phyloP scores from a whole-genome alignment of 2,888 invertebrate species.

The Syritta pipiens region DNA sequence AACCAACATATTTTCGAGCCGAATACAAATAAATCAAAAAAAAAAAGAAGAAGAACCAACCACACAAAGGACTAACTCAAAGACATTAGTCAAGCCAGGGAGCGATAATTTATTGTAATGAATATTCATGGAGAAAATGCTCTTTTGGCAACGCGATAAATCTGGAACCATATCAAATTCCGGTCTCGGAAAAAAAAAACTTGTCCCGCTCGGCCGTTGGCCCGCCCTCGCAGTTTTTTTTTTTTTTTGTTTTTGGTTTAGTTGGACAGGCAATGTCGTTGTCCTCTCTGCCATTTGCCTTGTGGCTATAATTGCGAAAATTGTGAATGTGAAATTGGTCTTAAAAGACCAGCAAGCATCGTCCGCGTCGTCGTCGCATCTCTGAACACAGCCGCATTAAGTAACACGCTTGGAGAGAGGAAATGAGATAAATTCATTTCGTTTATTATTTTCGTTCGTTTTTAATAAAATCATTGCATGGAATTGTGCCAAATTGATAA shows the following conservation, averaged over 20 bases:
- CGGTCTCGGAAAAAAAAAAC: slow-evolving; percentile 34
- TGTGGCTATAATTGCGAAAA: slow-evolving; percentile 33
- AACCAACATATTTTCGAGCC: slow-evolving; percentile 34
- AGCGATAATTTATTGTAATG: slow-evolving; percentile 64
- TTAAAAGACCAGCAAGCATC: slow-evolving; percentile 26
- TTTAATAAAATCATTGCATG: slow-evolving; percentile 65
- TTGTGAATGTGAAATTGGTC: slow-evolving; percentile 38
- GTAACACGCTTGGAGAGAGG: slow-evolving; percentile 2
- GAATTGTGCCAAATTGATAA: slow-evolving; percentile 68
- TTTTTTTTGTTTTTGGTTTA: not conserved
- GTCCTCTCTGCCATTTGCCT: not conserved
- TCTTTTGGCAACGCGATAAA: slow-evolving; percentile 65
- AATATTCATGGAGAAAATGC: slow-evolving; percentile 64
- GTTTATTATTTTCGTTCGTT: slow-evolving; percentile 5
- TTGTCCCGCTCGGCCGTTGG: not conserved
- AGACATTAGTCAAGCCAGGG: slow-evolving; percentile 55
- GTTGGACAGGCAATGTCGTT: not conserved
- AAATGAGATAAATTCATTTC: slow-evolving; percentile 10
- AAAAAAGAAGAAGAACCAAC: not conserved
- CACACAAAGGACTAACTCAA: slow-evolving; percentile 22
- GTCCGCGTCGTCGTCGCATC: not conserved
- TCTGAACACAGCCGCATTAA: slow-evolving; percentile 22
- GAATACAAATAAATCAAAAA: slow-evolving; percentile 28
- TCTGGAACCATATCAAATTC: slow-evolving; percentile 68
- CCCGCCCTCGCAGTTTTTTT: slow-evolving; percentile 21